Evolutionary conservation across 2,113 vertebrate species (phyloP).

Genomic region (Anoura caudifer): DNA sequence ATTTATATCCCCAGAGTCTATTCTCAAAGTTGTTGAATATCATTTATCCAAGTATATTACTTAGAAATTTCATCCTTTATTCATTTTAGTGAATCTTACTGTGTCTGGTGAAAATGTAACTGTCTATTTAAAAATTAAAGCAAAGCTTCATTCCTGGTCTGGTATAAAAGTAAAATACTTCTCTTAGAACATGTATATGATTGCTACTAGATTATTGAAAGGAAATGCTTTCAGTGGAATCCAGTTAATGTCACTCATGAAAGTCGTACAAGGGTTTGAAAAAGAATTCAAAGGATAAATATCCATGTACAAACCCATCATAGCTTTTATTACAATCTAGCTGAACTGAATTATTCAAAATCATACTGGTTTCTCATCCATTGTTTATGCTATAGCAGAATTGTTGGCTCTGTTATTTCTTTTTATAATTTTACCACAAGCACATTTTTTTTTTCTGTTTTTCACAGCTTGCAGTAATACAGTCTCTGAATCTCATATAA

Average conservation of each 20-base stretch:
- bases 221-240: not conserved
- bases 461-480: not conserved
- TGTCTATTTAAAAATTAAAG: not conserved
- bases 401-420: not conserved
- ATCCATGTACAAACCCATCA: not conserved
- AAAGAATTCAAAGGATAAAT: not conserved
- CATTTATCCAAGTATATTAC: not conserved
- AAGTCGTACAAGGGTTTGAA: not conserved
- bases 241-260: not conserved
- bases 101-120: not conserved
- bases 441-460: not conserved
- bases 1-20: not conserved
- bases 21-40: not conserved
- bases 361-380: not conserved
- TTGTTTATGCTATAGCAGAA: not conserved
- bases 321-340: not conserved
- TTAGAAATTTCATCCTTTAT: not conserved
- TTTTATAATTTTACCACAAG: not conserved
- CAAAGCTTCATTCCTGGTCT: not conserved
- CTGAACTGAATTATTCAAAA: not conserved
- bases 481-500: not conserved
- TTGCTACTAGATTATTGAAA: not conserved
- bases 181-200: not conserved
- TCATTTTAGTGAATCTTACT: not conserved
- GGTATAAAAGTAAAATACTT: not conserved